Evolutionary conservation across 2,797 vertebrate species (phyloP).

Genomic region (Octomys mimax): DNA sequence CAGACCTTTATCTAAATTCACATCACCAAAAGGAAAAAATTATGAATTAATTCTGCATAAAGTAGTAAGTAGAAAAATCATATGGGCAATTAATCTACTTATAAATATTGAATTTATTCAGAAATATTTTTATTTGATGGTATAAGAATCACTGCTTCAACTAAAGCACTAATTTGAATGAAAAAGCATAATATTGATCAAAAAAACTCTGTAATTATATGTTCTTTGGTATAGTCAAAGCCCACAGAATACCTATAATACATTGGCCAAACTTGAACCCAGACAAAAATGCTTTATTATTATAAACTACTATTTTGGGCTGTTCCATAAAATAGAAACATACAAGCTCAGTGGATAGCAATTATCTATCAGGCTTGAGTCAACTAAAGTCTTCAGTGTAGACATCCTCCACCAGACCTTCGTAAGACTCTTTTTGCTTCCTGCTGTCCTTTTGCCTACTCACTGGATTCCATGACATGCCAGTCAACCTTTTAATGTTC

Average conservation of each 20-base stretch:
- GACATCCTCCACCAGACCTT: neutral
- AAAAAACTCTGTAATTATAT: conserved; percentile 38
- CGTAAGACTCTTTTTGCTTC: neutral
- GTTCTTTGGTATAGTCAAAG: conserved; percentile 22
- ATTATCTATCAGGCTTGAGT: neutral
- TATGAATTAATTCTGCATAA: neutral
- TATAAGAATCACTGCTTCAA: conserved; percentile 30
- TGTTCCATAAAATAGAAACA: neutral
- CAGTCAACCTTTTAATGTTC: neutral
- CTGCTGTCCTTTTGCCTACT: neutral
- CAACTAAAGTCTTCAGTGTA: neutral
- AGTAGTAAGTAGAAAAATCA: neutral
- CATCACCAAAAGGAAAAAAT: neutral
- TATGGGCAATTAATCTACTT: neutral
- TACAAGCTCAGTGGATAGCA: neutral
- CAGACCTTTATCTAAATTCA: neutral
- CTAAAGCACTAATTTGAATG: conserved; percentile 52
- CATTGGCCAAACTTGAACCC: neutral
- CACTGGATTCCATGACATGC: too few species aligned
- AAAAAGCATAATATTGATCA: conserved; percentile 55
- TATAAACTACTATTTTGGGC: neutral
- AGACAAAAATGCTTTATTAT: conserved; percentile 6
- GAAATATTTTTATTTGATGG: conserved; percentile 38
- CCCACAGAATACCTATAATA: neutral
- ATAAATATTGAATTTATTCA: conserved; percentile 10